Evolutionary conservation across 2,888 invertebrate genomes (phyloP).

Genomic region (Amphiduros pacificus): DNA sequence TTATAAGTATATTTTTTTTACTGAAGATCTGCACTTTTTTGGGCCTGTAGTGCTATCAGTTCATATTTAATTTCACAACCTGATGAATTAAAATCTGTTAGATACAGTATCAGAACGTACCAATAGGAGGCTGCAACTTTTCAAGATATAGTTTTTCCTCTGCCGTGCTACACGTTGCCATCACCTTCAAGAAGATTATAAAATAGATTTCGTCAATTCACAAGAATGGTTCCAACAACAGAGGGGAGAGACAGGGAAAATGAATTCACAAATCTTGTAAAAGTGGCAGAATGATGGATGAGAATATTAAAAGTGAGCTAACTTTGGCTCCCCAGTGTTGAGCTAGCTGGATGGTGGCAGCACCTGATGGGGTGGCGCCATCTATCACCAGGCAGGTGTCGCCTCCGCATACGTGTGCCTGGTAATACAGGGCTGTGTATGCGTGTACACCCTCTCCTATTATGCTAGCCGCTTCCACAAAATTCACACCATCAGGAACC

Average conservation of each 20-base stretch:
- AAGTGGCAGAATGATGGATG: background rate
- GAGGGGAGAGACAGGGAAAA: no score
- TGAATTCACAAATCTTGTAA: no score
- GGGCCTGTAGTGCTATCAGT: no score
- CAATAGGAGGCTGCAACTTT: slow-evolving; percentile 47
- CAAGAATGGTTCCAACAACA: no score
- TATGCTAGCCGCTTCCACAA: slow-evolving; percentile 60
- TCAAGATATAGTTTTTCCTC: slow-evolving; percentile 59
- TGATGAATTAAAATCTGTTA: no score
- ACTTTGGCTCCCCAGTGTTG: slow-evolving; percentile 62
- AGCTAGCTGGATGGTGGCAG: slow-evolving; percentile 59
- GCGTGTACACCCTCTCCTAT: slow-evolving; percentile 61
- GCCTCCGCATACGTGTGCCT: slow-evolving; percentile 57
- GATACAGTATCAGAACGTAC: no score
- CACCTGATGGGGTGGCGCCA: slow-evolving; percentile 61
- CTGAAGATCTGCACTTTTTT: no score
- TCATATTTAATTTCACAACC: no score
- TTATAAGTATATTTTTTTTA: no score
- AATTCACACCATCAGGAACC: slow-evolving; percentile 58
- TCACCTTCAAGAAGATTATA: slow-evolving; percentile 41
- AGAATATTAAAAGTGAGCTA: background rate
- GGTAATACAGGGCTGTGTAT: slow-evolving; percentile 62
- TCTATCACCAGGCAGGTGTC: slow-evolving; percentile 61
- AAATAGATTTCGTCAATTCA: no score
- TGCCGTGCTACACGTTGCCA: slow-evolving; percentile 56